A percentile compares a stretch with the other conserved stretches of the same genome.
Evolutionary conservation across 35 echinoderm and acorn worm genomes (phyloP).

Genomic region (Amphiura filiformis): DNA sequence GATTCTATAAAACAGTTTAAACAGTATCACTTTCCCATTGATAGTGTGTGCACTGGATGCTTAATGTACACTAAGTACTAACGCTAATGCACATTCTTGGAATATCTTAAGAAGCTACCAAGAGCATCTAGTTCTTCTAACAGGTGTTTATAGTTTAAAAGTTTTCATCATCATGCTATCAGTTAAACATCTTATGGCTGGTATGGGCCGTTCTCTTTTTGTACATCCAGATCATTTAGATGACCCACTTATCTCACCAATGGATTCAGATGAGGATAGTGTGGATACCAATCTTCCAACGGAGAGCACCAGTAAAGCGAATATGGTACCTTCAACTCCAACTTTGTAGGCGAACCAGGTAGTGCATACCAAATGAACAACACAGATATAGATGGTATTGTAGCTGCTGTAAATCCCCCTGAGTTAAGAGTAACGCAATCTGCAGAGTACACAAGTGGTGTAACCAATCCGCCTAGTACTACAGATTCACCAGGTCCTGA

Average conservation of each 20-base stretch:
- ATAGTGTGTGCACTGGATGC: background rate
- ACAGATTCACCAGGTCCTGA: background rate
- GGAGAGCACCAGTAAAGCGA: background rate
- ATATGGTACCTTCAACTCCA: slow-evolving; percentile 11
- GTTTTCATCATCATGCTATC: background rate
- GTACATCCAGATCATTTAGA: background rate
- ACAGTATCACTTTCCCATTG: background rate
- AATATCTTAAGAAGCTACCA: background rate
- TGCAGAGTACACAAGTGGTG: too few relatives aligned
- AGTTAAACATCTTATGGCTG: background rate
- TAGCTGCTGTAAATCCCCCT: background rate
- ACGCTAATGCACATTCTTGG: too few relatives aligned
- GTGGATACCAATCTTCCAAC: background rate
- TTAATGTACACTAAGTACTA: too few relatives aligned
- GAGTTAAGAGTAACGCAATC: background rate
- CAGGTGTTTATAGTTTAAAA: background rate
- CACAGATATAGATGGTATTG: background rate
- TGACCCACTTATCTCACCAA: background rate
- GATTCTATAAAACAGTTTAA: too few relatives aligned
- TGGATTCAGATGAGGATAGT: background rate
- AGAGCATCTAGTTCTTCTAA: background rate
- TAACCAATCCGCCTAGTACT: too few relatives aligned
- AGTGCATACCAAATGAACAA: background rate
- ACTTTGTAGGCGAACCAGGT: background rate
- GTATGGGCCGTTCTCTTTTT: background rate